A percentile compares a stretch with the other conserved stretches of the same genome.
phyloP scores from a whole-genome alignment of 2,797 vertebrate genomes.

The Cyclopterus lumpus region DNA sequence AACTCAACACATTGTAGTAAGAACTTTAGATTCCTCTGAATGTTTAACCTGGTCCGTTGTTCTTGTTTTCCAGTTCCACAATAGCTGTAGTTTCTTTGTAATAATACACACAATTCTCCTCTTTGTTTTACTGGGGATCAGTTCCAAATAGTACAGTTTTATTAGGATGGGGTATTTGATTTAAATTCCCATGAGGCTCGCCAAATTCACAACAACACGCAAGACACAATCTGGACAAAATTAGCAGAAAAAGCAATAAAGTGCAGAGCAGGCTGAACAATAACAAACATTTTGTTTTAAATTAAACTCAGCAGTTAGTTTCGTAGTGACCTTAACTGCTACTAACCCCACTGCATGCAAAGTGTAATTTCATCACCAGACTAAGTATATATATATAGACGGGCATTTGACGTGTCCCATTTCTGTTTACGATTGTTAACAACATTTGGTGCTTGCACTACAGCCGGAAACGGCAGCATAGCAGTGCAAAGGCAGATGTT shows the following conservation, averaged over 20 bases:
- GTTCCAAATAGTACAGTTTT: constrained; percentile 64
- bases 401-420: constrained; percentile 35
- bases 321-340: constrained; percentile 20
- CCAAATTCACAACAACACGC: constrained; percentile 63
- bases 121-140: constrained; percentile 50
- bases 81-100: constrained; percentile 42
- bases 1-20: constrained; percentile 34
- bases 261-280: constrained; percentile 16
- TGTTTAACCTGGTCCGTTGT: constrained; percentile 42
- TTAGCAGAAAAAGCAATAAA: constrained; percentile 39
- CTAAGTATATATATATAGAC: constrained; percentile 38
- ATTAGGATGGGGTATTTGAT: constrained; percentile 61
- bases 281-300: constrained; percentile 8
- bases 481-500: constrained; percentile 16
- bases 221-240: constrained; percentile 61
- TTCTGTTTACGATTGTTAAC: constrained; percentile 49
- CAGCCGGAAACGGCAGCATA: background rate
- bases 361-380: constrained; percentile 32
- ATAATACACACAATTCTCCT: constrained; percentile 59
- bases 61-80: constrained; percentile 45
- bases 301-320: constrained; percentile 22
- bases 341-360: constrained; percentile 19
- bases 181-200: constrained; percentile 47
- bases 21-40: constrained; percentile 20
- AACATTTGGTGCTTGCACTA: constrained; percentile 15